Evolutionary conservation across 2,113 vertebrate species (phyloP), one percentile per base, ranked within the genome.

Genomic region (Salvelinus alpinus): DNA sequence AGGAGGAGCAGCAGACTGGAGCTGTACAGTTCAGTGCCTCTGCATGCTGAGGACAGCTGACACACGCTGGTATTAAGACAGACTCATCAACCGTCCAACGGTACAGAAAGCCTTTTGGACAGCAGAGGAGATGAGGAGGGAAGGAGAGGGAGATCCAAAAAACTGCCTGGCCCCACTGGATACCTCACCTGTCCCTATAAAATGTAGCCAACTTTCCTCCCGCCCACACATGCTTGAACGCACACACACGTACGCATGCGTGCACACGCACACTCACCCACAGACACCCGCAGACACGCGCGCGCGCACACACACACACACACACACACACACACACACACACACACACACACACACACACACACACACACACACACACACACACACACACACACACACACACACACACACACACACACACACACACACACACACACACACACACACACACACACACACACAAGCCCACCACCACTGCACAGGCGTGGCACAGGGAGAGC

Each of bases 1-100:
- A 75, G 59, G 86, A 75, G 84, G 80, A 85, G 81, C 75, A 64
- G 86, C 93, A 94, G 93, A 92, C 93, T 92, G 92, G 89, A 86
- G 87, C 86, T 93, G 91, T 86, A 92, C 93, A 93, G 91, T 90
- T 80, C 88, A 91, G 51, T 93, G 93, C 85, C 66, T 91, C 89
- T 77, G 86, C 91, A 88, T 80, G 90, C 90, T 92, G 93, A 88
- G 90, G 88, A 82, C 92, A 94, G 91, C 84, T 93, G 93, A 93
- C 92, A 80, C 89, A 87, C 74, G 86, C 90, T 87, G 91, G 80
- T 88, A 88, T 85, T 80, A 87, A 92, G 90, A 91, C 90, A 90
- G 87, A 86, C 89, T 85, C 89, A 80, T 86, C 87, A 76, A 89
- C 81, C 79, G 85, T 88, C 87, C 88, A 86, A 85, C 88, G 78